Base-by-base conservation (phyloP, 1,140 invertebrate species). In the Drosophila pruinosa region DNA sequence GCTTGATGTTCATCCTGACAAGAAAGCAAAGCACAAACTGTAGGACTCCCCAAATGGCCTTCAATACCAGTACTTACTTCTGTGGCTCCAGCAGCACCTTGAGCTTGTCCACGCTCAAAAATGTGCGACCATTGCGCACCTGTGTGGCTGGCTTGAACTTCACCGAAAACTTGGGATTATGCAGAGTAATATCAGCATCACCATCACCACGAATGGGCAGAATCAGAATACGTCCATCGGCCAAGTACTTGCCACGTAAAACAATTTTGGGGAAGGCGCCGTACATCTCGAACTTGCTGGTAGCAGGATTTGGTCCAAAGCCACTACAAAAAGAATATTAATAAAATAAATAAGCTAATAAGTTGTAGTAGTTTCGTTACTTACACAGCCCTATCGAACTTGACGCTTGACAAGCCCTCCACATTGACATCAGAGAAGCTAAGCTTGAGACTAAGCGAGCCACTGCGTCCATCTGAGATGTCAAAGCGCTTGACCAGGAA, bases 1-100 rank as follows among this genome's bases (percentile, higher is more conserved):
- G 89, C 58, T 94, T 91, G 31, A 95, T 92, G 10, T 91, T 92
- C 4, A 94, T 94, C 50, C 93, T 90, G 4, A 91, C 92, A 4
- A 94, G 91, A 2, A 21, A 14, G 19, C 10, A 31, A 59, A 8
- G 4, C 3, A 8, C 4, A 17, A 39, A 15, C 19, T 47, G 2
- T 10, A 5, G 26, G 26, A 5, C 2, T 24, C 17, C 34, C 14
- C 22, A 3, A 15, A 6, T 1, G 0, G 22, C 12, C 12, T 17
- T 8, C 1, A 2, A 6, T 43, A 0, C 45, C 0, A 12, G n/a
- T 5, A 75, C 72, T 78, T 48, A 91, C 90, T 73, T 90, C 39
- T 89, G 69, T 3, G 90, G 90, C 70, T 91, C 90, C 3, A 91
- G 48, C 0, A 91, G 77, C 8, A 91, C 83, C 57, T 91, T 91